Evolutionary conservation across 2,888 invertebrate genomes (phyloP).

Genomic region (Morpho achilles): DNA sequence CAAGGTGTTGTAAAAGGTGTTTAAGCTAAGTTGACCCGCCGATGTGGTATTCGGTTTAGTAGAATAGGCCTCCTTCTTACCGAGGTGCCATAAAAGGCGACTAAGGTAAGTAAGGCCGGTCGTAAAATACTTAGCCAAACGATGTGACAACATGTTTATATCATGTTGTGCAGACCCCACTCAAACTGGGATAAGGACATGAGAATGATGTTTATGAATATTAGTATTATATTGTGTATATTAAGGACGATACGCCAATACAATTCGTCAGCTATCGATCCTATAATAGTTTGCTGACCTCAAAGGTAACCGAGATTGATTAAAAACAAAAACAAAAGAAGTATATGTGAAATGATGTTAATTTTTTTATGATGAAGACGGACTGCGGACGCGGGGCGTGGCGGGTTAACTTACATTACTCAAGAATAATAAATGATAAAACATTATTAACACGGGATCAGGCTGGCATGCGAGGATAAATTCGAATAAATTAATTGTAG

Average conservation of each 20-base stretch:
- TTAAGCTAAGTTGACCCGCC: no score
- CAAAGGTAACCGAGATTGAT: constrained; percentile 39
- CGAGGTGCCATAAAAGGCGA: no score
- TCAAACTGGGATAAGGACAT: no score
- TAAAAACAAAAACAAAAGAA: constrained; percentile 44
- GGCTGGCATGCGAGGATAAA: constrained; percentile 61
- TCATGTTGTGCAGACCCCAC: no score
- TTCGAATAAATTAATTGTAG: constrained; percentile 73
- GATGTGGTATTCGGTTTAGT: no score
- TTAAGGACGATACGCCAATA: constrained; percentile 6
- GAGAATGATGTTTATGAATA: no score
- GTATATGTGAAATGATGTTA: constrained; percentile 36
- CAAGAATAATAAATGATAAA: constrained; percentile 78
- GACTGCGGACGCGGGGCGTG: constrained; percentile 72
- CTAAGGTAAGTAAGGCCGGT: no score
- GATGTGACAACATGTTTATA: no score
- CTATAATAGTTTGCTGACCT: constrained; percentile 60
- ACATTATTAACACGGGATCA: constrained; percentile 76
- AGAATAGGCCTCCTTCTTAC: no score
- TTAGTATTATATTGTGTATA: not conserved
- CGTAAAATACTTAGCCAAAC: no score
- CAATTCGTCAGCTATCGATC: constrained; percentile 30
- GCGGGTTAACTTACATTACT: constrained; percentile 75
- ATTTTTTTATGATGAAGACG: constrained; percentile 72
- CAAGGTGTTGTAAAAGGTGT: no score